Percentiles rank a stretch among this genome's conserved stretches.
Conservation (phyloP, 2,888 invertebrate species). For the Harmothoe impar region DNA sequence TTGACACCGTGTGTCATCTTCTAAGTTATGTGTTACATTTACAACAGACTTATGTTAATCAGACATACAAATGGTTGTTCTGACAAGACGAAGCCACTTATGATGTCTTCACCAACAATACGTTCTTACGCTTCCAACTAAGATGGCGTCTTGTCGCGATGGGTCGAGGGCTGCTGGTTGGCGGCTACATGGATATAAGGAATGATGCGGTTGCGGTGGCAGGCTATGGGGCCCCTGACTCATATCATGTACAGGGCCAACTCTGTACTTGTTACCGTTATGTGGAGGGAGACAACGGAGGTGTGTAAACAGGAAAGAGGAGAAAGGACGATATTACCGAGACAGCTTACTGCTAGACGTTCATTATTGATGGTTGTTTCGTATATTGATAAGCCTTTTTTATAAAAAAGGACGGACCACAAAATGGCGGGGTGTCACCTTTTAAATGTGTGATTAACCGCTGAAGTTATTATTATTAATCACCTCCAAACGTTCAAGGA, state of each 20-base stretch:
- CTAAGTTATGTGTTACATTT: too few relatives aligned
- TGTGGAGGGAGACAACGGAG: background rate
- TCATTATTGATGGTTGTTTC: slow-evolving; percentile 50
- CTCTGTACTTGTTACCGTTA: slow-evolving; percentile 34
- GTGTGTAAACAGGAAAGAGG: background rate
- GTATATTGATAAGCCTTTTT: slow-evolving; percentile 31
- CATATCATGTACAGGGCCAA: slow-evolving; percentile 48
- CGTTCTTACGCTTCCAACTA: too few relatives aligned
- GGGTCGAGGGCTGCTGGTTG: background rate
- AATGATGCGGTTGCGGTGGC: background rate
- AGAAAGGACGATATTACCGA: slow-evolving; percentile 47
- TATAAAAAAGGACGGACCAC: background rate
- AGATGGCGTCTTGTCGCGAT: too few relatives aligned
- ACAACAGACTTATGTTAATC: too few relatives aligned
- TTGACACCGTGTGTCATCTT: too few relatives aligned
- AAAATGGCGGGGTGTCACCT: background rate
- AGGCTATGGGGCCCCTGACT: slow-evolving; percentile 5
- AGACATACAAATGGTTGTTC: background rate
- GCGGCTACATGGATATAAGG: background rate
- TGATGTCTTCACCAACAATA: too few relatives aligned
- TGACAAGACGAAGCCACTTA: background rate
- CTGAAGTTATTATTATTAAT: slow-evolving; percentile 36
- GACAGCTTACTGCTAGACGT: slow-evolving; percentile 61
- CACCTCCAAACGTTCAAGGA: background rate
- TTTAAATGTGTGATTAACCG: background rate